Conservation (phyloP, 1,140 invertebrate species). For the Leptoteleia sp. region DNA sequence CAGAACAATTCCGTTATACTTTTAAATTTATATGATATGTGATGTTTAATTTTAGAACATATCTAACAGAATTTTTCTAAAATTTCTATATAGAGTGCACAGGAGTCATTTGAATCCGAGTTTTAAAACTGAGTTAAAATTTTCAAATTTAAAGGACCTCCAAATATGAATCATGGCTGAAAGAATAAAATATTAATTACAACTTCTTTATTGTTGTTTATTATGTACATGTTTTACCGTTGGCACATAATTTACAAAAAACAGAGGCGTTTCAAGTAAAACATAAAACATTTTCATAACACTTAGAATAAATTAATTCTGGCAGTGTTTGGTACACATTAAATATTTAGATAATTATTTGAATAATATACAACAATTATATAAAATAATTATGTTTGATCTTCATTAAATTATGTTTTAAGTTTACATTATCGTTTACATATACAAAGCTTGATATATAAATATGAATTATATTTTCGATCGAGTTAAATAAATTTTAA, state of each 20-base stretch:
- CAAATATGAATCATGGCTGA: too few relatives aligned
- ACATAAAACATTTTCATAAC: constrained; percentile 5
- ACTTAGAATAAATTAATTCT: constrained; percentile 1
- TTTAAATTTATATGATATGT: too few relatives aligned
- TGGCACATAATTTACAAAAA: constrained; percentile 50
- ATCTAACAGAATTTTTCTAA: too few relatives aligned
- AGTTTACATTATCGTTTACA: not conserved
- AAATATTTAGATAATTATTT: constrained; percentile 1
- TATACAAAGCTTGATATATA: constrained; percentile 12
- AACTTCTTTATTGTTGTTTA: constrained; percentile 30
- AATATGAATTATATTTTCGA: constrained; percentile 5
- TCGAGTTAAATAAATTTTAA: constrained; percentile 11
- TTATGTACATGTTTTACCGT: constrained; percentile 41
- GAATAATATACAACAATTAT: constrained; percentile 1
- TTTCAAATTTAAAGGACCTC: too few relatives aligned
- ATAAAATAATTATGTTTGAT: constrained; percentile 8
- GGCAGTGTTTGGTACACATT: not conserved
- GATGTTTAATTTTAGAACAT: too few relatives aligned
- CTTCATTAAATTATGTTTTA: constrained; percentile 1
- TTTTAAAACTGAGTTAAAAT: too few relatives aligned
- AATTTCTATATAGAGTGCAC: too few relatives aligned
- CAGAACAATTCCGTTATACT: too few relatives aligned
- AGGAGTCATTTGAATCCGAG: too few relatives aligned
- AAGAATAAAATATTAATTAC: too few relatives aligned
- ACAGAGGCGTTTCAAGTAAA: constrained; percentile 23